A percentile compares a stretch with the other conserved stretches of the same genome.
Evolutionary conservation across 2,888 invertebrate genomes (phyloP).

Genomic region (Lepidocyrtoides sp.): DNA sequence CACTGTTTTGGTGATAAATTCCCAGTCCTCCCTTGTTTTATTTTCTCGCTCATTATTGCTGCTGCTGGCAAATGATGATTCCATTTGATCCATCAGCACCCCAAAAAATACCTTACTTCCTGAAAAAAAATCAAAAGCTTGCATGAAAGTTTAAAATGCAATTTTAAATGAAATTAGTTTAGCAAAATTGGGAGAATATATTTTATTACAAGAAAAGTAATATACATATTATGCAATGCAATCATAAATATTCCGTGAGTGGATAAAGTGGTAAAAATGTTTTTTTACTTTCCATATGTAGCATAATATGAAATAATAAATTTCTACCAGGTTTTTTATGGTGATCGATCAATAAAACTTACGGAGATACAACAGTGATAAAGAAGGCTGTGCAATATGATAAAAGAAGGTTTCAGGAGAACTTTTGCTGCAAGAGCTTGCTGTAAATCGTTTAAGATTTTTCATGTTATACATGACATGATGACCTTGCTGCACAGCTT

Average conservation of each 20-base stretch:
- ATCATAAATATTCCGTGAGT: background rate
- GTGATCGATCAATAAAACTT: constrained; percentile 11
- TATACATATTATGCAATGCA: background rate
- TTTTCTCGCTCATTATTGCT: constrained; percentile 53
- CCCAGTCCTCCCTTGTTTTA: constrained; percentile 78
- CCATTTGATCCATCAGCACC: constrained; percentile 81
- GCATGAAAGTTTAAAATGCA: background rate
- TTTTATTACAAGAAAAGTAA: too few species aligned
- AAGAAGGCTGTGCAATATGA: constrained; percentile 68
- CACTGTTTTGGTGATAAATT: constrained; percentile 74
- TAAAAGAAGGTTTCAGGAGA: constrained; percentile 81
- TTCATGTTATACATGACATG: constrained; percentile 43
- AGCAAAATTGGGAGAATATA: too few species aligned
- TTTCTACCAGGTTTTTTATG: background rate
- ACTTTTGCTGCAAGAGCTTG: background rate
- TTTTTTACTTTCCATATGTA: background rate
- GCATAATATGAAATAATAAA: background rate
- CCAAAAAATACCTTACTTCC: constrained; percentile 82
- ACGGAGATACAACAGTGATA: constrained; percentile 66
- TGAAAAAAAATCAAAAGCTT: constrained; percentile 22
- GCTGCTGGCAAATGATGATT: constrained; percentile 54
- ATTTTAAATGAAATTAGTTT: too few species aligned
- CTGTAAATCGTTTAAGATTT: constrained; percentile 8
- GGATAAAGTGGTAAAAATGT: background rate
- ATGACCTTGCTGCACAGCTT: background rate